Conservation (phyloP, 2,113 vertebrate genomes). For the Coturnix japonica region DNA sequence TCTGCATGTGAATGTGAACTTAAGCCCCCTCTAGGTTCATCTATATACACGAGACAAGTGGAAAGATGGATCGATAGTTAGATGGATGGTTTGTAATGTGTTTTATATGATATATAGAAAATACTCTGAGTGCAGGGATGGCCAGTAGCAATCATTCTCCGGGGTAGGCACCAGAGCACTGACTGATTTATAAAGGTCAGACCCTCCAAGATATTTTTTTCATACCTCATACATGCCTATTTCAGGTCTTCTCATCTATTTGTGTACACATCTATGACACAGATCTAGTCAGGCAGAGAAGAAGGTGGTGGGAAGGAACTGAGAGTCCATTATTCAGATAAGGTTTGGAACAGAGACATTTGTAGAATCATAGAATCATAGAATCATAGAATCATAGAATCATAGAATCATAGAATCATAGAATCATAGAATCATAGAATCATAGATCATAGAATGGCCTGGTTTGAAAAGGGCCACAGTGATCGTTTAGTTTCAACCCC, state of each 20-base stretch:
- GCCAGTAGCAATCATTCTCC: conserved; percentile 30
- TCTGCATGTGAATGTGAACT: neutral
- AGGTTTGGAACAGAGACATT: neutral
- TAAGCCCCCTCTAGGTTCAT: neutral
- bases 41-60: neutral
- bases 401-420: no score
- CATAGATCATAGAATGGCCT: no score
- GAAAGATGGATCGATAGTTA: conserved; percentile 49
- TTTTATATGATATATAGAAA: conserved; percentile 62
- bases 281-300: neutral
- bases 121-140: conserved; percentile 14
- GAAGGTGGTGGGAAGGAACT: neutral
- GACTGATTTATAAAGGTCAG: conserved; percentile 70
- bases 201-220: conserved; percentile 20
- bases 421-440: no score
- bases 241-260: conserved; percentile 19
- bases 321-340: neutral
- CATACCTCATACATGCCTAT: conserved; percentile 1
- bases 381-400: no score
- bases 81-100: conserved; percentile 43
- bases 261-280: neutral
- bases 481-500: no score
- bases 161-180: conserved; percentile 7
- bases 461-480: no score
- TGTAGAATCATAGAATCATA: no score